A percentile compares a stretch with the other conserved stretches of the same genome.
phyloP scores from a whole-genome alignment of 2,113 vertebrate genomes.

The Thalassarche chlororhynchos region DNA sequence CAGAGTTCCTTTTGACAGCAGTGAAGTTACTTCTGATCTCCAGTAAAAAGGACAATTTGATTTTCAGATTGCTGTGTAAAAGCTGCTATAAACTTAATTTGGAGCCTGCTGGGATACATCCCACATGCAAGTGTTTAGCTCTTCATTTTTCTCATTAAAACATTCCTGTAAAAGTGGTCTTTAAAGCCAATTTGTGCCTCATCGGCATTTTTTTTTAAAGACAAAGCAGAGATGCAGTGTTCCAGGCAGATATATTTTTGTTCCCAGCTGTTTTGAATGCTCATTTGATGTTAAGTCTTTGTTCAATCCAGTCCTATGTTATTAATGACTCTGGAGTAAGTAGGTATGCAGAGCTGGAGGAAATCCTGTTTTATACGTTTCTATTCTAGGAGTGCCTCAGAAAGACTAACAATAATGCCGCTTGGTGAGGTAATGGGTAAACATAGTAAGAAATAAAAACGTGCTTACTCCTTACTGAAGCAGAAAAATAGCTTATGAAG shows the following conservation, averaged over 20 bases:
- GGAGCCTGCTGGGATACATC: not conserved
- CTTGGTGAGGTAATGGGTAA: conserved; percentile 60
- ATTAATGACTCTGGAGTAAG: conserved; percentile 49
- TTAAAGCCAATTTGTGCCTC: not conserved
- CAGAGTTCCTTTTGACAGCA: not conserved
- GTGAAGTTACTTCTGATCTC: not conserved
- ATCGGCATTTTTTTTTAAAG: not conserved
- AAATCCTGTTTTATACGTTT: conserved; percentile 59
- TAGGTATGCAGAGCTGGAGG: conserved; percentile 47
- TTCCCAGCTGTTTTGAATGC: conserved; percentile 28
- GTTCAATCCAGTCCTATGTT: conserved; percentile 12
- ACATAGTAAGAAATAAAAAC: not conserved
- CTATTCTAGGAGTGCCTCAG: conserved; percentile 40
- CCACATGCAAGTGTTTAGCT: not conserved
- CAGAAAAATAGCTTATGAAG: conserved; percentile 56
- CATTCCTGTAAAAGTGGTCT: not conserved
- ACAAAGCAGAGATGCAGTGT: conserved; percentile 1
- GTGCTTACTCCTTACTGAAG: conserved; percentile 16
- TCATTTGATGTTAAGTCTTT: conserved; percentile 54
- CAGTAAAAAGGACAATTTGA: not conserved
- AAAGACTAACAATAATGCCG: conserved; percentile 21
- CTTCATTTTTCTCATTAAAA: not conserved
- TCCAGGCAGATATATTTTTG: conserved; percentile 25
- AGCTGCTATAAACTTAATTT: not conserved
- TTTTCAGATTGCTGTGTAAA: not conserved